These are phyloP conservation scores for Ostrea edulis DNA, from an alignment of 1,140 invertebrate species.

Conservation along the genomic window DNA sequence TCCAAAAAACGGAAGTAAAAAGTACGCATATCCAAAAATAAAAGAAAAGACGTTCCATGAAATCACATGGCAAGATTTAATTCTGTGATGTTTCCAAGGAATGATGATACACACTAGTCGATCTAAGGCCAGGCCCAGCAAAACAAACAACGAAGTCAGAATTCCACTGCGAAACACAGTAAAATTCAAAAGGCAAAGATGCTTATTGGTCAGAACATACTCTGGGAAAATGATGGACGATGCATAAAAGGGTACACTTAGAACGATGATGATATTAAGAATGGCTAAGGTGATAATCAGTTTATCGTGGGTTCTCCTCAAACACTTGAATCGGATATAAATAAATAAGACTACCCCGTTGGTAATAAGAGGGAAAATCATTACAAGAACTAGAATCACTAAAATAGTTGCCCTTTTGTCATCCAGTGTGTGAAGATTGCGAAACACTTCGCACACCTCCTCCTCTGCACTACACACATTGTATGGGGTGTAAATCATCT, in stretches of 20 bases:
- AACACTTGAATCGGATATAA: slow-evolving; percentile 28
- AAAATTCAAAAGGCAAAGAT: slow-evolving; percentile 37
- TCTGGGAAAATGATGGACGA: slow-evolving; percentile 28
- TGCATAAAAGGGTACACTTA: slow-evolving; percentile 43
- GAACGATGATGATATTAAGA: slow-evolving; percentile 37
- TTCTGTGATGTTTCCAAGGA: background rate
- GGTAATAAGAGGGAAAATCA: background rate
- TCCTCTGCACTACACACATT: background rate
- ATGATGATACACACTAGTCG: slow-evolving; percentile 41
- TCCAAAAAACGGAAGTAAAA: slow-evolving; percentile 32
- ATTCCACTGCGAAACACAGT: slow-evolving; percentile 40
- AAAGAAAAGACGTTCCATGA: slow-evolving; percentile 28
- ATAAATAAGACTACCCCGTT: slow-evolving; percentile 30
- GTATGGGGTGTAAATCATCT: slow-evolving; percentile 23
- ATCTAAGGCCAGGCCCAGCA: slow-evolving; percentile 39
- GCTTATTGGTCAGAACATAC: slow-evolving; percentile 33
- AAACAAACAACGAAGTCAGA: slow-evolving; percentile 30
- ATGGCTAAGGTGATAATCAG: slow-evolving; percentile 41
- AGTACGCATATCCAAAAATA: background rate
- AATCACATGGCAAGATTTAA: slow-evolving; percentile 36
- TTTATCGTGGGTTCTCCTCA: slow-evolving; percentile 40
- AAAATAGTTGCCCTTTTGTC: background rate
- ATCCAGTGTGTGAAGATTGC: slow-evolving; percentile 24
- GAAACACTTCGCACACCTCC: background rate
- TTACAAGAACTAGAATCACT: background rate